These are phyloP conservation scores for Macrotis lagotis DNA, from an alignment of 2,113 vertebrate species.

Conservation along the genomic window DNA sequence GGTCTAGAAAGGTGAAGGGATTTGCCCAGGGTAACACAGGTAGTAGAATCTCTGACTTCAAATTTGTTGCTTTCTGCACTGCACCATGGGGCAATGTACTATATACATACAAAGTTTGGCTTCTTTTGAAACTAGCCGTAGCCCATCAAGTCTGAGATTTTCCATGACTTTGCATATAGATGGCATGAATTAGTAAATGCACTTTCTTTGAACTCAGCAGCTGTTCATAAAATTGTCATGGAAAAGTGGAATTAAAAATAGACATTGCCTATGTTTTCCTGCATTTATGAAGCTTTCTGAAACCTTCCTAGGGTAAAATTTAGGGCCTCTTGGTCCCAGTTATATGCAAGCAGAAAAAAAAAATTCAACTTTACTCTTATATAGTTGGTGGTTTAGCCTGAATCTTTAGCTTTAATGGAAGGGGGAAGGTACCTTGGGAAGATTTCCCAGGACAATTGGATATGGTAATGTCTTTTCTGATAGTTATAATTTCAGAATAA, in stretches of 20 bases:
- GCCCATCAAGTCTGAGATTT: slow-evolving; percentile 67
- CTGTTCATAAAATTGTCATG: slow-evolving; percentile 74
- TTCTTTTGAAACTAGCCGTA: slow-evolving; percentile 67
- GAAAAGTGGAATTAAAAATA: slow-evolving; percentile 73
- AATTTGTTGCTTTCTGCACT: background rate
- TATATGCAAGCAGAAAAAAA: slow-evolving; percentile 47
- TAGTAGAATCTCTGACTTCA: background rate
- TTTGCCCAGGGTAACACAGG: background rate
- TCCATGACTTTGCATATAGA: slow-evolving; percentile 69
- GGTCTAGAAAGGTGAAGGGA: background rate
- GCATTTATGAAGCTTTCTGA: slow-evolving; percentile 57
- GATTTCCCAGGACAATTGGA: slow-evolving; percentile 47
- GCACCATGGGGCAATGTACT: slow-evolving; percentile 8
- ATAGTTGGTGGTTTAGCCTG: slow-evolving; percentile 47
- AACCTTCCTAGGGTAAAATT: slow-evolving; percentile 53
- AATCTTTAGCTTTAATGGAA: slow-evolving; percentile 36
- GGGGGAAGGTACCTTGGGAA: background rate
- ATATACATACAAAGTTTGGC: slow-evolving; percentile 71
- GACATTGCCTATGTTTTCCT: slow-evolving; percentile 62
- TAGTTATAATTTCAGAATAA: background rate
- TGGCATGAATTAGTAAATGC: slow-evolving; percentile 67
- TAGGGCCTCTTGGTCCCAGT: slow-evolving; percentile 39
- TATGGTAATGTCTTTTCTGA: slow-evolving; percentile 31
- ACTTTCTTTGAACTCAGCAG: slow-evolving; percentile 73
- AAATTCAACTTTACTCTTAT: slow-evolving; percentile 15